Evolutionary conservation across 2,113 vertebrate species (phyloP).

Genomic region (Zingel zingel): DNA sequence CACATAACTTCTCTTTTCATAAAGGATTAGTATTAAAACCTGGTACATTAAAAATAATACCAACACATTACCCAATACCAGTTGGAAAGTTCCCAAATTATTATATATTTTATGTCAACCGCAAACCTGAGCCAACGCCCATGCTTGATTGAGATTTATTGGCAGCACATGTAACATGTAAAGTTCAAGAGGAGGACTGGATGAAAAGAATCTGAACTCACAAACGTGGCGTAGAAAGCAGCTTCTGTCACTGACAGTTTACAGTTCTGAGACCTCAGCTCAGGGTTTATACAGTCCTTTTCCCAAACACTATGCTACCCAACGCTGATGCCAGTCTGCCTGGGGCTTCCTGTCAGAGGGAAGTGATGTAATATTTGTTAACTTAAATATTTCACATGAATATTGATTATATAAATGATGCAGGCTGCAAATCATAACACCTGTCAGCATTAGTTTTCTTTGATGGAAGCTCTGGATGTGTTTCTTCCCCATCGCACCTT

Average conservation of each 20-base stretch:
- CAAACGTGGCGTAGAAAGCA: neutral
- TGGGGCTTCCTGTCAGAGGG: neutral
- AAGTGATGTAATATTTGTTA: slow-evolving; percentile 26
- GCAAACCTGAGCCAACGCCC: slow-evolving; percentile 19
- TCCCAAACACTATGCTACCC: neutral
- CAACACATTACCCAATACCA: slow-evolving; percentile 4
- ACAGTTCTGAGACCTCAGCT: neutral
- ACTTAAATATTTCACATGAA: slow-evolving; percentile 35
- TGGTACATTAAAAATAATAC: slow-evolving; percentile 13
- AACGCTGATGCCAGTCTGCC: slow-evolving; percentile 6
- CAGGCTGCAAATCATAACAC: slow-evolving; percentile 18
- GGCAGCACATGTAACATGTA: slow-evolving; percentile 4
- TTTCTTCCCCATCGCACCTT: neutral
- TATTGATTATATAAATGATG: slow-evolving; percentile 42
- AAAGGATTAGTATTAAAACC: slow-evolving; percentile 20
- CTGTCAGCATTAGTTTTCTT: slow-evolving; percentile 5
- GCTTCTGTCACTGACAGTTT: slow-evolving; percentile 8
- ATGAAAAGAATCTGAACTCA: slow-evolving; percentile 8
- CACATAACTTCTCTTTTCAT: neutral
- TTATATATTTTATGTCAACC: neutral
- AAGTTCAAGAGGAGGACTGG: neutral
- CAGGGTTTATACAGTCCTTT: slow-evolving; percentile 10
- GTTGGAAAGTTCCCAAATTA: neutral
- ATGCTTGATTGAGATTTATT: slow-evolving; percentile 7
- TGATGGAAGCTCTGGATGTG: slow-evolving; percentile 2